Evolutionary conservation across 35 echinoderm and acorn worm genomes (phyloP).

Genomic region (Apostichopus californicus): DNA sequence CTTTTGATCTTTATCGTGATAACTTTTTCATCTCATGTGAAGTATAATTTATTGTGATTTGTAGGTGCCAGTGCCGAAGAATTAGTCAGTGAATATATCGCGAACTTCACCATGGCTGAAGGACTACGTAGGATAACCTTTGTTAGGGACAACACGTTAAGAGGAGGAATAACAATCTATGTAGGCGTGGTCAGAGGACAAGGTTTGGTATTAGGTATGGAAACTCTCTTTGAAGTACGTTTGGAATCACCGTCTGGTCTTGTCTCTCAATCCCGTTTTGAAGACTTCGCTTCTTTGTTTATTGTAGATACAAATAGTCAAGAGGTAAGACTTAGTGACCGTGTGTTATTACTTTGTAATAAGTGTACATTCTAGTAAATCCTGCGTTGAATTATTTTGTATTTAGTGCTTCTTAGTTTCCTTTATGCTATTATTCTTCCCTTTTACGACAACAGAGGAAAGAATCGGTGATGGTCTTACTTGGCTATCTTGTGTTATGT

Average conservation of each 20-base stretch:
- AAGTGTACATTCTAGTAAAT: too few species aligned
- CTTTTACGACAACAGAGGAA: too few species aligned
- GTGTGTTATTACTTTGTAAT: too few species aligned
- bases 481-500: too few species aligned
- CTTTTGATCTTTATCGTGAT: too few species aligned
- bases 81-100: slow-evolving; percentile 1
- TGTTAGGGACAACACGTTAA: neutral
- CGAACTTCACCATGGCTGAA: neutral
- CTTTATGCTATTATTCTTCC: too few species aligned
- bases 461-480: too few species aligned
- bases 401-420: too few species aligned
- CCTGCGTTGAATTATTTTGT: too few species aligned
- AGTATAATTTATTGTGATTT: neutral
- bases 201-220: neutral
- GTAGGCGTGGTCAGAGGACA: neutral
- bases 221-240: neutral
- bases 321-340: neutral
- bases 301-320: neutral
- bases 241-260: neutral
- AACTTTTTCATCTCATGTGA: too few species aligned
- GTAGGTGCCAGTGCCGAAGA: neutral
- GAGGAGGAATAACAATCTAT: neutral
- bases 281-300: neutral
- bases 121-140: neutral
- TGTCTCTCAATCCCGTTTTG: neutral